Conservation (phyloP, 2,113 vertebrate genomes). For the human (Homo sapiens) region GRCh38 chr13:22691501-22692000, state of each 20-base stretch:
- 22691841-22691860: not conserved
- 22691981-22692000: not conserved
- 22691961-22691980: not conserved
- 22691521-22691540: fast-evolving
- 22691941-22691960: not conserved
- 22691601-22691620: no score
- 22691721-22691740: no score
- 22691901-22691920: not conserved
- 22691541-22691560: no score
- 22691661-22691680: fast-evolving
- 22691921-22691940: not conserved
- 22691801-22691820: no score
- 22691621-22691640: no score
- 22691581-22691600: no score
- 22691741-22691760: fast-evolving
- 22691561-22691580: no score
- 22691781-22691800: fast-evolving
- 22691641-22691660: no score
- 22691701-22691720: fast-evolving
- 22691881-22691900: not conserved
- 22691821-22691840: not conserved
- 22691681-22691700: no score
- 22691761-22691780: no score
- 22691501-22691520: not conserved
- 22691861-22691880: not conserved